Evolutionary conservation across 2,888 invertebrate species (phyloP).

Genomic region (Coenonympha arcania): DNA sequence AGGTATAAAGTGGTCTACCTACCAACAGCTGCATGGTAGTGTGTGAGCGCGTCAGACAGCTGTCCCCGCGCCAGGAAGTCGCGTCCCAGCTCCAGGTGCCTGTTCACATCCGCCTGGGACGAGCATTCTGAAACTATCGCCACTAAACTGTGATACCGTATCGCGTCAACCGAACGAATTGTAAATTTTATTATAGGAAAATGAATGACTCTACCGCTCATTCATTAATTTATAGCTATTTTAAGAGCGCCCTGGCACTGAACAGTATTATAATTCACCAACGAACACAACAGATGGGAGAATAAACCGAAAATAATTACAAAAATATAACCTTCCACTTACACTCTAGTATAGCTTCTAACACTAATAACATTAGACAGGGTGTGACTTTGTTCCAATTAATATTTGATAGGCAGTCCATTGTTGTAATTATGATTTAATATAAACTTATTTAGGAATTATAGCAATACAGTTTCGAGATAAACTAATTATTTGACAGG

Average conservation of each 20-base stretch:
- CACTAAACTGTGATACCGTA: slow-evolving; percentile 14
- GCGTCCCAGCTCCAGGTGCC: slow-evolving; percentile 94
- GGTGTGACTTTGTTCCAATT: slow-evolving; percentile 78
- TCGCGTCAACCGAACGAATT: neutral
- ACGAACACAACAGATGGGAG: slow-evolving; percentile 7
- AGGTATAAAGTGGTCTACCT: slow-evolving; percentile 53
- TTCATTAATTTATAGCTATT: neutral
- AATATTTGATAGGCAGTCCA: slow-evolving; percentile 71
- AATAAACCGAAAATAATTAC: slow-evolving; percentile 21
- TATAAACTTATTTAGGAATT: slow-evolving; percentile 45
- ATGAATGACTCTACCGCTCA: neutral
- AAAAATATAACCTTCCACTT: slow-evolving; percentile 42
- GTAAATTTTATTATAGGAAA: neutral
- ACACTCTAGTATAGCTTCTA: slow-evolving; percentile 82
- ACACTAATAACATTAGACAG: slow-evolving; percentile 77
- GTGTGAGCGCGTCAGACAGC: slow-evolving; percentile 94
- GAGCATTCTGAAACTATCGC: slow-evolving; percentile 78
- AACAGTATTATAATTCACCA: neutral
- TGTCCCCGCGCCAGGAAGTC: slow-evolving; percentile 94
- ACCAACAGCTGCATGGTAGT: slow-evolving; percentile 99
- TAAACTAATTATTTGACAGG: slow-evolving; percentile 52
- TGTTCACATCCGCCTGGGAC: slow-evolving; percentile 86
- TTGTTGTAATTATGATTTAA: slow-evolving; percentile 50
- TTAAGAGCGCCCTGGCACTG: neutral
- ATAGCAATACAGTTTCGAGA: slow-evolving; percentile 32